phyloP scores from a whole-genome alignment of 2,113 vertebrate genomes.

The Amazona guildingii region DNA sequence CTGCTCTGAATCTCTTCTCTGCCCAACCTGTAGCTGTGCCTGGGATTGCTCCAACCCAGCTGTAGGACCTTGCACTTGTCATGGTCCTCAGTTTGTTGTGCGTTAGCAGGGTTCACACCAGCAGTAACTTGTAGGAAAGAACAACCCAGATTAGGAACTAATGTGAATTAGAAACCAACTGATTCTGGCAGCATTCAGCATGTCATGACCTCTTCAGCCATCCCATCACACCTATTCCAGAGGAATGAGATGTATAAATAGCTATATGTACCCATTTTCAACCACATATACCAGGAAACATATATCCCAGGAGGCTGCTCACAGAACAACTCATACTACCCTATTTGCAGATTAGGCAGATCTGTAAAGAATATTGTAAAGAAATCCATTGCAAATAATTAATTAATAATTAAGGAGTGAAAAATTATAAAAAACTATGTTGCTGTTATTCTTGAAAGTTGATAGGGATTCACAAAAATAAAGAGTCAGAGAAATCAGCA shows the following conservation, averaged over 20 bases:
- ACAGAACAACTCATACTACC: not conserved
- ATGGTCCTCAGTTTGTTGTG: not conserved
- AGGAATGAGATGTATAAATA: not conserved
- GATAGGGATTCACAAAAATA: not conserved
- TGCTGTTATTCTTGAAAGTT: not conserved
- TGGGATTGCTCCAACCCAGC: too few relatives aligned
- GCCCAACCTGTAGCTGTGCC: too few relatives aligned
- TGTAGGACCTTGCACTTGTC: too few relatives aligned
- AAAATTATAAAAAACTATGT: not conserved
- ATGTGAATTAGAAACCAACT: not conserved
- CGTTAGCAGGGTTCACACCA: not conserved
- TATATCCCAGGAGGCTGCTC: not conserved
- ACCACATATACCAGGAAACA: not conserved
- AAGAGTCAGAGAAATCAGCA: not conserved
- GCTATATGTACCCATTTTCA: not conserved
- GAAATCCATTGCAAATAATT: not conserved
- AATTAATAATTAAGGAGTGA: not conserved
- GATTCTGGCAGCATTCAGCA: not conserved
- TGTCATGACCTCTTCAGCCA: not conserved
- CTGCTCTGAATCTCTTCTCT: too few relatives aligned
- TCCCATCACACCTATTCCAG: not conserved
- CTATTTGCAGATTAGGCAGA: not conserved
- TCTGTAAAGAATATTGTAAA: not conserved
- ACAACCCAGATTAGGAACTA: constrained; percentile 26
- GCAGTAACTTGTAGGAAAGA: not conserved